phyloP scores from a whole-genome alignment of 1,140 invertebrate species.

The Drosophila insularis region DNA sequence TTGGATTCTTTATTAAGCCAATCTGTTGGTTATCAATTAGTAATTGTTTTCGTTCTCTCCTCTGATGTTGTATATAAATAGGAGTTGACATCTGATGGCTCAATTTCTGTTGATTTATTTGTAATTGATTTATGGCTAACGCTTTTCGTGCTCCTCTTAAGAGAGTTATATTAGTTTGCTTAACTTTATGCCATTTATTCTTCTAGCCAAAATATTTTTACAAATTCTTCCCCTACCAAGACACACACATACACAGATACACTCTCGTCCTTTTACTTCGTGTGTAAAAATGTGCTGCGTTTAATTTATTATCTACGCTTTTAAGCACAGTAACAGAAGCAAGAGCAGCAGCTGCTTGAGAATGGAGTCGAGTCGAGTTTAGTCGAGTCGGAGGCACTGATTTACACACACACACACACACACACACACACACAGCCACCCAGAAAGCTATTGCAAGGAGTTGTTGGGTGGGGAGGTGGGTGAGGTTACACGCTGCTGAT shows the following conservation, averaged over 20 bases:
- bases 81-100: too few species aligned
- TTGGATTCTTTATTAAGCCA: too few species aligned
- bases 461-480: neutral
- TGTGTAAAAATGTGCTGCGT: constrained; percentile 48
- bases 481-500: constrained; percentile 8
- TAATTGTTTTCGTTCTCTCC: too few species aligned
- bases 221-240: neutral
- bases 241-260: too few species aligned
- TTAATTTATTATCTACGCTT: constrained; percentile 77
- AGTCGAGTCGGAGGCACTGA: constrained; percentile 65
- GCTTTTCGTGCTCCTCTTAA: neutral
- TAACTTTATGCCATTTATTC: constrained; percentile 35
- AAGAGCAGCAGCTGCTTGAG: constrained; percentile 11
- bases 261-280: neutral
- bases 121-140: too few species aligned
- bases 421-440: constrained; percentile 51
- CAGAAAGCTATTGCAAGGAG: neutral
- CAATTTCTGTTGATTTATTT: too few species aligned
- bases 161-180: constrained; percentile 3
- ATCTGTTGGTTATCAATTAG: too few species aligned
- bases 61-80: too few species aligned
- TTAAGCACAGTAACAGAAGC: constrained; percentile 25
- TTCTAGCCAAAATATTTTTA: constrained; percentile 25
- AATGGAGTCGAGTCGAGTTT: constrained; percentile 22
- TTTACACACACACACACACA: constrained; percentile 55